These are phyloP conservation scores for Lepidurus arcticus DNA, from an alignment of 1,140 invertebrate genomes.

Conservation along the genomic window DNA sequence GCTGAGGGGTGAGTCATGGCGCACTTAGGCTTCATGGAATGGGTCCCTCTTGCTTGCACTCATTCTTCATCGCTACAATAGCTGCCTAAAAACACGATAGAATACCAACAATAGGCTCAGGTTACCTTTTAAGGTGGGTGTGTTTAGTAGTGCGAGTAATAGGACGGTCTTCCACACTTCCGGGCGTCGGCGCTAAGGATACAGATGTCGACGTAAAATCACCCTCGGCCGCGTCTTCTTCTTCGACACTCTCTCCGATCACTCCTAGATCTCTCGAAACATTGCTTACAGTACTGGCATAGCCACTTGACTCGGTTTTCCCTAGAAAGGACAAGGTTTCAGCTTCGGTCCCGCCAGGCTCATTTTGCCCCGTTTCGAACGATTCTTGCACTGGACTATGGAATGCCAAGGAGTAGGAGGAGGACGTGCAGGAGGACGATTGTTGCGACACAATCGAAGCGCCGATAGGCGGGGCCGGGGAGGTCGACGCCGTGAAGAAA, in stretches of 20 bases:
- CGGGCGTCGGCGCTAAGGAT: neutral
- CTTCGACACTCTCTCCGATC: neutral
- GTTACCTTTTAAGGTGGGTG: slow-evolving; percentile 14
- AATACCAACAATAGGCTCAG: neutral
- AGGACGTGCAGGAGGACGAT: neutral
- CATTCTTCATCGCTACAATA: neutral
- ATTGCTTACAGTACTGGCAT: neutral
- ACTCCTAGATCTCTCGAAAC: neutral
- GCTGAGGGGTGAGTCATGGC: neutral
- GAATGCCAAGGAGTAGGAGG: neutral
- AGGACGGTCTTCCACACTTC: slow-evolving; percentile 17
- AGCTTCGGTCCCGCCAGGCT: neutral
- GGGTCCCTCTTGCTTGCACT: neutral
- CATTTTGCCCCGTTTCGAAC: neutral
- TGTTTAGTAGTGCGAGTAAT: slow-evolving; percentile 15
- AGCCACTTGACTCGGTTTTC: slow-evolving; percentile 1
- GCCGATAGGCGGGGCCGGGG: neutral
- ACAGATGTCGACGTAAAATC: neutral
- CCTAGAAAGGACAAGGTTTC: neutral
- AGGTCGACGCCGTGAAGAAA: neutral
- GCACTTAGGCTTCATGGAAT: neutral
- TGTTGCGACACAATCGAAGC: neutral
- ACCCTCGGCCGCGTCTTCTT: neutral
- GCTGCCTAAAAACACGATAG: neutral
- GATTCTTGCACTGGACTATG: slow-evolving; percentile 21